These are phyloP conservation scores for Tapera naevia DNA, from an alignment of 2,797 vertebrate genomes.

Conservation along the genomic window DNA sequence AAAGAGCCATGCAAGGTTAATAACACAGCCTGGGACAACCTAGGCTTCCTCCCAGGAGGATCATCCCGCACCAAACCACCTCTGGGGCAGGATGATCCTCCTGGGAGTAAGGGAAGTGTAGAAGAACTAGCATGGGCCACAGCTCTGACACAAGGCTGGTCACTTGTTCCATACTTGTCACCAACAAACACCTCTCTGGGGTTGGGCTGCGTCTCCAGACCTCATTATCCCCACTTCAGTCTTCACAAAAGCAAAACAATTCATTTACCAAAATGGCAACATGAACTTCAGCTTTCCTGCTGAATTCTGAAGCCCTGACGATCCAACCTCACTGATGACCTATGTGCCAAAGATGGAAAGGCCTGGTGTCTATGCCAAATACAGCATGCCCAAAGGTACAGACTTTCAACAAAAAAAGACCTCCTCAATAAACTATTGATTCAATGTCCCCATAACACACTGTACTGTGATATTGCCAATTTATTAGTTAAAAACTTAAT, in stretches of 20 bases:
- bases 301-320: background rate
- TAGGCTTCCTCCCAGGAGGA: background rate
- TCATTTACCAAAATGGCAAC: background rate
- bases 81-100: too few species aligned
- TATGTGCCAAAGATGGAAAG: background rate
- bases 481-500: background rate
- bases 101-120: background rate
- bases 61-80: too few species aligned
- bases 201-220: background rate
- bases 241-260: background rate
- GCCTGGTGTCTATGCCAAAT: background rate
- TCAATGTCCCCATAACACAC: background rate
- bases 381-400: background rate
- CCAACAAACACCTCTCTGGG: background rate
- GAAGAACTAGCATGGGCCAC: background rate
- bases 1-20: rapidly evolving
- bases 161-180: background rate
- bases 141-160: background rate
- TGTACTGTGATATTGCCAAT: background rate
- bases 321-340: background rate
- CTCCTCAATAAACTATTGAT: background rate
- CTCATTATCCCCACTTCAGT: background rate
- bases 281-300: background rate
- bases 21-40: rapidly evolving
- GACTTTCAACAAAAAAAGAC: background rate